These are phyloP conservation scores for Monomorium pharaonis DNA, from an alignment of 1,140 invertebrate genomes.

Conservation along the genomic window DNA sequence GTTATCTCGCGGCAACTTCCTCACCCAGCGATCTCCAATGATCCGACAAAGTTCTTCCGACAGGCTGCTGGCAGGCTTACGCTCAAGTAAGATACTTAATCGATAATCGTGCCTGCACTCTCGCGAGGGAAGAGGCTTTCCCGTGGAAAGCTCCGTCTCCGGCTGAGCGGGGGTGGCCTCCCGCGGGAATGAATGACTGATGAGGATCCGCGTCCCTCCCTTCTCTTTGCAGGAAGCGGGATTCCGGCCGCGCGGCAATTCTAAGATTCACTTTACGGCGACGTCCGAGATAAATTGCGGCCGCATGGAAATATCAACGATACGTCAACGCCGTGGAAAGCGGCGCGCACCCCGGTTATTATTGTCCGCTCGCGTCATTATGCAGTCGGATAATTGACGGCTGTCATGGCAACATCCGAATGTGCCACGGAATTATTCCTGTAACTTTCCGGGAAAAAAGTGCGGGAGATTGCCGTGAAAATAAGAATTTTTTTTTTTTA, in stretches of 20 bases:
- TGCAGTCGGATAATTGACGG: conserved; percentile 40
- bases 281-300: conserved; percentile 74
- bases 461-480: neutral
- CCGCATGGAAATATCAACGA: conserved; percentile 75
- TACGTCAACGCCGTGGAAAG: conserved; percentile 62
- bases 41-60: conserved; percentile 22
- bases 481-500: neutral
- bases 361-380: conserved; percentile 42
- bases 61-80: conserved; percentile 1
- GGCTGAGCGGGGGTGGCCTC: conserved; percentile 46
- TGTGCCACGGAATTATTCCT: conserved; percentile 22
- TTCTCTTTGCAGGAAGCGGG: neutral
- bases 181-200: conserved; percentile 76
- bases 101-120: conserved; percentile 63
- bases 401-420: conserved; percentile 40
- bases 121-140: conserved; percentile 23
- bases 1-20: neutral
- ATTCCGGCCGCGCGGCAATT: conserved; percentile 52
- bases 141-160: conserved; percentile 34
- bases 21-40: neutral
- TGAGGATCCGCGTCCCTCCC: conserved; percentile 49
- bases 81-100: conserved; percentile 55
- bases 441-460: conserved; percentile 11
- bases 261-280: conserved; percentile 74
- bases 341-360: conserved; percentile 37